These are phyloP conservation scores for Philaenus spumarius DNA, from an alignment of 1,140 invertebrate genomes.

Conservation along the genomic window DNA sequence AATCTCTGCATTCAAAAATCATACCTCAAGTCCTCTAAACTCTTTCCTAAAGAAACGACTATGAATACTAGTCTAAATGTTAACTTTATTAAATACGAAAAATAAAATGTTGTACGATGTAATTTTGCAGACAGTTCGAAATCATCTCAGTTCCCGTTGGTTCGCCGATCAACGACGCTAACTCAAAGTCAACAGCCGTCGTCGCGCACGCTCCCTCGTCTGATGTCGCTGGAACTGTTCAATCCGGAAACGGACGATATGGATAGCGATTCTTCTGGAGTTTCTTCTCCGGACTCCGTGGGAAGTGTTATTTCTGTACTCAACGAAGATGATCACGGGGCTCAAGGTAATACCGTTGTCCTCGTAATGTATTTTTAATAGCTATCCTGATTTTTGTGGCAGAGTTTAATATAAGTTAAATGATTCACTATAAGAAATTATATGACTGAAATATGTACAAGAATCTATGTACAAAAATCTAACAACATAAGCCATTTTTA, in stretches of 20 bases:
- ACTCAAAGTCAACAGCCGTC: constrained; percentile 37
- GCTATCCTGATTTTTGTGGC: too few species aligned
- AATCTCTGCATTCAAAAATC: too few species aligned
- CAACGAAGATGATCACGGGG: constrained; percentile 25
- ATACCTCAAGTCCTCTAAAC: too few species aligned
- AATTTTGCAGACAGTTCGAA: neutral
- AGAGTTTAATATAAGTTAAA: too few species aligned
- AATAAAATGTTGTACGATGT: neutral
- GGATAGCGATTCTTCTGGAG: constrained; percentile 80
- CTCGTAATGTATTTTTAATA: too few species aligned
- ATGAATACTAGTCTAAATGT: too few species aligned
- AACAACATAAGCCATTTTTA: too few species aligned
- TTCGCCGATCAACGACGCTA: constrained; percentile 47
- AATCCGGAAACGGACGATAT: constrained; percentile 87
- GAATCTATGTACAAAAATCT: too few species aligned
- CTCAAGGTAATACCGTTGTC: constrained; percentile 9
- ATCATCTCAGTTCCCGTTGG: constrained; percentile 47
- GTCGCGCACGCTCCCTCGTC: constrained; percentile 54
- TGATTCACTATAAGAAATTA: too few species aligned
- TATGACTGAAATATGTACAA: too few species aligned
- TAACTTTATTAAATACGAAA: neutral
- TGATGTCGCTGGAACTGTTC: constrained; percentile 75
- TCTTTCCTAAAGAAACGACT: too few species aligned
- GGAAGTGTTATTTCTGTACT: constrained; percentile 72
- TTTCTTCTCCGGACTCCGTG: constrained; percentile 78